Evolutionary conservation across 1,140 invertebrate species (phyloP).

Genomic region (Panagrolaimus sp.): DNA sequence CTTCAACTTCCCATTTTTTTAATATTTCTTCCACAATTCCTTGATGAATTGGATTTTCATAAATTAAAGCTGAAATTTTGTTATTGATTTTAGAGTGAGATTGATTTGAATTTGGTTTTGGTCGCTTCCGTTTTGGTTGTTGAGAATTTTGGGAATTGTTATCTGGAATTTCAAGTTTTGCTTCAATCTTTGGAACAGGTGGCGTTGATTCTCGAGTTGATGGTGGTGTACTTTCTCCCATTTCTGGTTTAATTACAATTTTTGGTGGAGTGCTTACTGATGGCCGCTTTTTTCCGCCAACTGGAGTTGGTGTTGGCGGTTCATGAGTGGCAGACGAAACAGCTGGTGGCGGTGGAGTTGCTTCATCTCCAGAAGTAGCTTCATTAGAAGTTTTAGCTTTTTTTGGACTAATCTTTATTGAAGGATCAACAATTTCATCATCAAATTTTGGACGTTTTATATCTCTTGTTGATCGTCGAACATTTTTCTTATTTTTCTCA

Average conservation of each 20-base stretch:
- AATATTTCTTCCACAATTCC: background rate
- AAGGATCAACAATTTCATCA: background rate
- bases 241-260: background rate
- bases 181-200: background rate
- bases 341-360: background rate
- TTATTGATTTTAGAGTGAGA: background rate
- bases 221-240: background rate
- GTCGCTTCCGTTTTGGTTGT: background rate
- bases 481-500: background rate
- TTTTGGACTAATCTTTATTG: background rate
- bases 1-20: background rate
- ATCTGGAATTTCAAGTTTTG: background rate
- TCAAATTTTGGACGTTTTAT: conserved; percentile 2
- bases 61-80: background rate
- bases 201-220: background rate
- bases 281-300: background rate
- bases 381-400: background rate
- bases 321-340: background rate
- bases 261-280: background rate
- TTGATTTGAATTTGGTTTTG: background rate
- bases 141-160: background rate
- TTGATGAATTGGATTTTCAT: background rate
- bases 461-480: background rate
- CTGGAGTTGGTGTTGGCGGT: background rate
- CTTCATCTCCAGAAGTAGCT: background rate